Conservation (phyloP, 53 echinoderm and acorn worm species). For the Holothuria leucospilota region DNA sequence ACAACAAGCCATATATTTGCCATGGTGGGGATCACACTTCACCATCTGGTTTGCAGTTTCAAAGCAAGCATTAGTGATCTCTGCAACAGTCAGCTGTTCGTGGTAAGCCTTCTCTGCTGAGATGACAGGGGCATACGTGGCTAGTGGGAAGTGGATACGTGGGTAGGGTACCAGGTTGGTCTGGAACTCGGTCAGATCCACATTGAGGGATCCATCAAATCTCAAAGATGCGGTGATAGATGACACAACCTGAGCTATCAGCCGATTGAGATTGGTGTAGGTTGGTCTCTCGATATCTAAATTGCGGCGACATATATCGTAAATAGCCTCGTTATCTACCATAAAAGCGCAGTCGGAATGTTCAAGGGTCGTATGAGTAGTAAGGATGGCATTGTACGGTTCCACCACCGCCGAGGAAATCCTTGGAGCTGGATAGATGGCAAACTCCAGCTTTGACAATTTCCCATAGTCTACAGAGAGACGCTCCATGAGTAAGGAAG, state of each 20-base stretch:
- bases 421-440: constrained; percentile 51
- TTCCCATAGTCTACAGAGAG: constrained; percentile 67
- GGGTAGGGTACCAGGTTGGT: constrained; percentile 17
- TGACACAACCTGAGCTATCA: constrained; percentile 52
- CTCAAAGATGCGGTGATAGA: constrained; percentile 40
- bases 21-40: constrained; percentile 78
- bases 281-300: constrained; percentile 59
- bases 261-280: constrained; percentile 67
- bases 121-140: constrained; percentile 39
- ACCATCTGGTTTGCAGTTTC: constrained; percentile 83
- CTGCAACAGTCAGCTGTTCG: constrained; percentile 66
- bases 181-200: constrained; percentile 46
- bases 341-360: constrained; percentile 63
- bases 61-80: constrained; percentile 77
- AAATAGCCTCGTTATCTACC: not conserved
- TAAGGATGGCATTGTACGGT: no score
- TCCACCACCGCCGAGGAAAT: constrained; percentile 45
- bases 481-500: not conserved
- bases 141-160: constrained; percentile 66
- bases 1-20: constrained; percentile 83
- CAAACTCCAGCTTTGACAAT: constrained; percentile 38
- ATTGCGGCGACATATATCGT: no score
- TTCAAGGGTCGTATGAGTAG: constrained; percentile 18
- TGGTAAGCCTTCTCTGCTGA: constrained; percentile 85
- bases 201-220: constrained; percentile 55